Base-by-base conservation (phyloP, 2,888 invertebrate genomes). In the Thelaira solivaga region DNA sequence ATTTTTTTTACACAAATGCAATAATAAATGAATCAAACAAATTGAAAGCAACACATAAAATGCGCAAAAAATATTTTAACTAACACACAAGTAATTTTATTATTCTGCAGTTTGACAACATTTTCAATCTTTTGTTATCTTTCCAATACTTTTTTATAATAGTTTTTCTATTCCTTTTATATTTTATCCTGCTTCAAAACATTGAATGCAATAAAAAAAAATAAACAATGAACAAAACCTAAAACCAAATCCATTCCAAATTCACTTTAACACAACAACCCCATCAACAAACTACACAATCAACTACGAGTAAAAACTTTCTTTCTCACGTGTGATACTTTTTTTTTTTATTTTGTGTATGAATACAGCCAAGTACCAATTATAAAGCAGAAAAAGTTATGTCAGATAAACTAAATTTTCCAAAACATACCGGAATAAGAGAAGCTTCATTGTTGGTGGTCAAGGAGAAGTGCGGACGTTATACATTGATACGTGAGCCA, bases 401-500 rank as follows among this genome's bases (percentile, higher is more conserved):
- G 89, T 91, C 93, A 88, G 91, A 93, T 90, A 90, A 92, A 83
- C 87, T 90, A 81, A 90, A 90, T 80, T 95, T 95, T 87, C 93
- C 94, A 59, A 92, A 93, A 82, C 92, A 91, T 84, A 93, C 93
- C 82, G 94, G 95, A 81, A 93, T 96, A 65, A 92, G 95, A 83
- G 96, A 97, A 87, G 97, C 97, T 6, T 95, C 96, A 2, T 91
- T 97, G 61, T 91, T 97, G 68, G 90, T 97, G 49, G 94, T 97
- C 68, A 93, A 96, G 87, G 97, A 97, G 89, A 97, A 97, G 89
- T 93, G 95, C 82, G 96, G 96, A 67, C 92, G 96, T 83, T 96
- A 95, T 88, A 94, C 95, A 39, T 90, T 96, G 82, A 91, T 96
- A 83, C 92, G 97, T 90, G 97, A 97, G 87, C 97, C 97, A 36